Evolutionary conservation across 2,888 invertebrate species (phyloP).

Genomic region (Ormyrus rosae): DNA sequence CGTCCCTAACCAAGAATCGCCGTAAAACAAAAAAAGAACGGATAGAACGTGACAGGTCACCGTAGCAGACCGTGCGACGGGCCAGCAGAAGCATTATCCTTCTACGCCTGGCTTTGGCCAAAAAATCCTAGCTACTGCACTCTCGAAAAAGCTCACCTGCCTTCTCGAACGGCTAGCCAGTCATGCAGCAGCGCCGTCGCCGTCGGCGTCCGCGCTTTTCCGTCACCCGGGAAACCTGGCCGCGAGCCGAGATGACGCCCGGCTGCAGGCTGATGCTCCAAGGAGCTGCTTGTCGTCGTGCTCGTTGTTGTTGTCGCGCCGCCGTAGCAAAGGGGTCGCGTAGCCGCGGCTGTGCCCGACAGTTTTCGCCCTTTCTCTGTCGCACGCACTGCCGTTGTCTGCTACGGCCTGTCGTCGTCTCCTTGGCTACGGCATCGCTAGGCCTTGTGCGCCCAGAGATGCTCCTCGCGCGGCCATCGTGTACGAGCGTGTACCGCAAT

Average conservation of each 20-base stretch:
- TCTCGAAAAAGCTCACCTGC: conserved; percentile 69
- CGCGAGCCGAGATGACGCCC: conserved; percentile 44
- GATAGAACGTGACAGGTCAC: too few species aligned
- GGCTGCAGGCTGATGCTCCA: too few species aligned
- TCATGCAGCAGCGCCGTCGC: too few species aligned
- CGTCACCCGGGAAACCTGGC: conserved; percentile 69
- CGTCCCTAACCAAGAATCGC: too few species aligned
- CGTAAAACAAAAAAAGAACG: too few species aligned
- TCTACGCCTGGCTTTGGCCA: too few species aligned
- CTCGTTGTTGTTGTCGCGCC: conserved; percentile 35
- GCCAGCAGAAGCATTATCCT: too few species aligned
- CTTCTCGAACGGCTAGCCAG: conserved; percentile 69
- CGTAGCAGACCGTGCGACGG: too few species aligned
- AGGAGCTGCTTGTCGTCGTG: too few species aligned
- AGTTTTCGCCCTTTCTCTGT: conserved; percentile 45
- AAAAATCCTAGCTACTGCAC: too few species aligned
- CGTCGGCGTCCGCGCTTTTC: not conserved
- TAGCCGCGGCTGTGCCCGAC: not conserved
- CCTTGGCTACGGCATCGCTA: conserved; percentile 76
- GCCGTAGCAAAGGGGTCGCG: not conserved
- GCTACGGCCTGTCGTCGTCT: conserved; percentile 64
- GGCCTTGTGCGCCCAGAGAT: conserved; percentile 9
- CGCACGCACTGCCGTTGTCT: conserved; percentile 28
- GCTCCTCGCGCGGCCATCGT: conserved; percentile 53
- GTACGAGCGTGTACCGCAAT: conserved; percentile 18